Percentiles rank a stretch among this genome's conserved stretches.
Evolutionary conservation across 2,797 vertebrate species (phyloP).

Genomic region (Adelosebastes latens): DNA sequence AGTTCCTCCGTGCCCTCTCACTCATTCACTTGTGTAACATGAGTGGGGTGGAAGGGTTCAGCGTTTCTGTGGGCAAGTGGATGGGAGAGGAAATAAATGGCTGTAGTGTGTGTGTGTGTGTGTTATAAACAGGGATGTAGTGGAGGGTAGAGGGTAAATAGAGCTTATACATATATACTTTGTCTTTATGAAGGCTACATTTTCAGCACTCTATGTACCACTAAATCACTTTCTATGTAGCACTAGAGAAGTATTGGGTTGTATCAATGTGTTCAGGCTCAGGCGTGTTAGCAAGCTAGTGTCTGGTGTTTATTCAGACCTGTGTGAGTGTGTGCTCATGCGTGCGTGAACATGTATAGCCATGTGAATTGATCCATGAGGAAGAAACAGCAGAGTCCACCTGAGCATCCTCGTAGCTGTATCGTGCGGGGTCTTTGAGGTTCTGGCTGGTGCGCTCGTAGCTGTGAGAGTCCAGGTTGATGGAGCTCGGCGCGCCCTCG

Average conservation of each 20-base stretch:
- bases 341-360: not conserved
- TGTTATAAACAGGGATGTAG: constrained; percentile 1
- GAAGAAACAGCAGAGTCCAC: constrained; percentile 71
- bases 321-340: not conserved
- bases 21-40: constrained; percentile 48
- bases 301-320: constrained; percentile 3
- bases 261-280: not conserved
- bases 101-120: not conserved
- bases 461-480: constrained; percentile 97
- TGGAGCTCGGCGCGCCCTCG: constrained; percentile 93
- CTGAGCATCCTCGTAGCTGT: constrained; percentile 97
- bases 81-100: constrained; percentile 7
- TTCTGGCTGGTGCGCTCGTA: constrained; percentile 97
- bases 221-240: not conserved
- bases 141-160: not conserved
- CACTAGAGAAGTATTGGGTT: not conserved
- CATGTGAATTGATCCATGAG: not conserved
- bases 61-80: constrained; percentile 16
- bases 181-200: not conserved
- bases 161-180: not conserved
- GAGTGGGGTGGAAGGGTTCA: constrained; percentile 42
- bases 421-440: constrained; percentile 93
- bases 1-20: constrained; percentile 23
- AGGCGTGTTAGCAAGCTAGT: not conserved
- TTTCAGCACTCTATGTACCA: not conserved